Base-by-base conservation (phyloP, 2,113 vertebrate species). In the Rhadina sibilatrix region DNA sequence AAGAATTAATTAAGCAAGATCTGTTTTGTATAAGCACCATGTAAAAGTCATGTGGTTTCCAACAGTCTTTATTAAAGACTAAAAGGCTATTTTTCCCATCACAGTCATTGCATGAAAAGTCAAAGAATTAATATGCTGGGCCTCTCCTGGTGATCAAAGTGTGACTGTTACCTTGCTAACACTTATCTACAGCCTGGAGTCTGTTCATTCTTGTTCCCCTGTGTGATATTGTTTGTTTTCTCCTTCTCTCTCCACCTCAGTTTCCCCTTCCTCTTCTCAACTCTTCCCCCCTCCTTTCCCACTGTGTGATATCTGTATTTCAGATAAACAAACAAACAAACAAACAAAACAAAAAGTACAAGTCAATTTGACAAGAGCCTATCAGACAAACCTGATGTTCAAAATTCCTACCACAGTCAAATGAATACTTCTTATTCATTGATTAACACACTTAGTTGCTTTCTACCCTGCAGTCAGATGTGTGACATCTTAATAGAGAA, bases 1-100 rank as follows among this genome's bases (percentile, higher is more conserved):
- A 88, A 95, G 69, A 61, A 80, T 82, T 95, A 59, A 80, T 75
- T 96, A 96, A 96, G 42, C 44, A 96, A 96, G 35, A 18, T 31
- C 35, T 84, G 20, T 49, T 96, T 97, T 89, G 61, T 81, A 91
- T 92, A 92, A 87, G 74, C 68, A 92, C 15, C 33, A 65, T 83
- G 37, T 40, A 78, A 93, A 94, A 94, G 30, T 27, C 30, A 77
- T 88, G 61, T 61, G 70, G 21, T 87, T 96, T 97, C 88, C 57
- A 88, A 61, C 6, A 68, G 44, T 75, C 46, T 42, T 96, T 42
- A 81, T 94, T 89, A 94, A 94, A 94, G 52, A 59, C 53, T 52
- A 13, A 63, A 63, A 92, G n/a, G 16, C 12, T 89, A 78, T 60
- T 91, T 97, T 93, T n/a, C 21, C 68, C 85, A 78, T 66, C 69